Evolutionary conservation across 64 coral and sea anemone species (phyloP), one percentile per base, ranked within the genome.

Genomic region (Porites lutea): DNA sequence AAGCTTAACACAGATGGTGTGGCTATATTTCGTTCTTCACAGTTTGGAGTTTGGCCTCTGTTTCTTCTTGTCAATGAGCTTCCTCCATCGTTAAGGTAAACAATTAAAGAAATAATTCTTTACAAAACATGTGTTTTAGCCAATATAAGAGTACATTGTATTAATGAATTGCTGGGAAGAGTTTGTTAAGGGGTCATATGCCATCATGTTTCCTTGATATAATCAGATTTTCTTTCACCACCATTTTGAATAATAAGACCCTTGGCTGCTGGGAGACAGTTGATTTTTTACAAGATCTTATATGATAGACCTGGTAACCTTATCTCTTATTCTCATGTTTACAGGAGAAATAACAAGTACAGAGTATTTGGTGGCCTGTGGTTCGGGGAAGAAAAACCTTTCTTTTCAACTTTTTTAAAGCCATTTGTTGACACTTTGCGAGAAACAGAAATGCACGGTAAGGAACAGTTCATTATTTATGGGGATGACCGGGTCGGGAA

Each of bases 1-100:
- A 91, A 91, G 22, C 52, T 91, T 8, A 91, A 91, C 65, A 91
- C 89, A 83, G 89, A 91, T 84, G 90, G 79, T 47, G 90, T 93
- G 13, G 91, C 91, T 19, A 82, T 93, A 69, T 93, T 93, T 50
- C 47, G 53, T 0, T 93, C 91, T 3, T 87, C 91, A 37, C 86
- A 93, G 47, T 79, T 93, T 81, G 91, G 83, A 59, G 83, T 93
- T 52, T 93, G 91, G 91, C 91, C 83, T 48, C 19, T 93, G 18
- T 93, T 93, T 64, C 79, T 93, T 2, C 68, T 71, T 43, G 19
- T 71, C 23, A 71, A 71, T 71, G 68, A 71, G 19, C 68, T 71
- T 71, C 68, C 68, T 71, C 68, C 68, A 71, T 71, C 68, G 20
- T 43, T 71, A 71, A 71, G 68, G 68, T 71, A 71, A 16, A 71